Evolutionary conservation across 2,888 invertebrate genomes (phyloP).

Genomic region (Noctua pronuba): DNA sequence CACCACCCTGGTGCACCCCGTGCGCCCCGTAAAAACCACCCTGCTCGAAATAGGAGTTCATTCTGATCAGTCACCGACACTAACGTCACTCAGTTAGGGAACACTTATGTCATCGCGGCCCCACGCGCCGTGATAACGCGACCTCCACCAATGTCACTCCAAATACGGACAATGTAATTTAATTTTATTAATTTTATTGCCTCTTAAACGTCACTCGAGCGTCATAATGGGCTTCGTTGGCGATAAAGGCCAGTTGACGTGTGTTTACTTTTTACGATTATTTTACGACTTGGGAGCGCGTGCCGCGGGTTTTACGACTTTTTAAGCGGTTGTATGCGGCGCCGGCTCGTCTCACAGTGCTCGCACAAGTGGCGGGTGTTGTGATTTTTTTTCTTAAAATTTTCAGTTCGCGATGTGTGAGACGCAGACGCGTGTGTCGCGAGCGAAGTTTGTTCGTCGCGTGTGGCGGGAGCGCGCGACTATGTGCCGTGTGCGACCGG

Average conservation of each 20-base stretch:
- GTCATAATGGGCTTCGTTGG: constrained; percentile 89
- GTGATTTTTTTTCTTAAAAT: constrained; percentile 70
- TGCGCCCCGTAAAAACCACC: constrained; percentile 98
- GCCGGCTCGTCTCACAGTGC: constrained; percentile 79
- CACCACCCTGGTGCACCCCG: constrained; percentile 94
- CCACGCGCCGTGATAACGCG: constrained; percentile 88
- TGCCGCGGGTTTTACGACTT: constrained; percentile 89
- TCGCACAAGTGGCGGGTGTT: constrained; percentile 65
- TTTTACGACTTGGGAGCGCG: constrained; percentile 89
- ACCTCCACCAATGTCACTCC: constrained; percentile 88
- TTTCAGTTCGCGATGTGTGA: constrained; percentile 72
- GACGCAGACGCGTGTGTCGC: constrained; percentile 80
- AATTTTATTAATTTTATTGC: constrained; percentile 90
- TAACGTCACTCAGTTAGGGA: constrained; percentile 86
- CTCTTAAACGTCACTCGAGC: constrained; percentile 90
- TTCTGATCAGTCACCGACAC: constrained; percentile 90
- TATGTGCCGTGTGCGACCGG: constrained; percentile 86
- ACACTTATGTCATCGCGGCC: constrained; percentile 90
- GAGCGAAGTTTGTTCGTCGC: constrained; percentile 87
- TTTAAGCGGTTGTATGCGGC: constrained; percentile 86
- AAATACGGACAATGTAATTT: constrained; percentile 85
- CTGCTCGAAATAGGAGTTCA: constrained; percentile 99
- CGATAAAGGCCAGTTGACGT: constrained; percentile 89
- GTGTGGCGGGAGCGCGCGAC: constrained; percentile 83
- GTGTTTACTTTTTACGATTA: constrained; percentile 91